Base-by-base conservation (phyloP, 1,140 invertebrate species). In the Pogonus chalceus region DNA sequence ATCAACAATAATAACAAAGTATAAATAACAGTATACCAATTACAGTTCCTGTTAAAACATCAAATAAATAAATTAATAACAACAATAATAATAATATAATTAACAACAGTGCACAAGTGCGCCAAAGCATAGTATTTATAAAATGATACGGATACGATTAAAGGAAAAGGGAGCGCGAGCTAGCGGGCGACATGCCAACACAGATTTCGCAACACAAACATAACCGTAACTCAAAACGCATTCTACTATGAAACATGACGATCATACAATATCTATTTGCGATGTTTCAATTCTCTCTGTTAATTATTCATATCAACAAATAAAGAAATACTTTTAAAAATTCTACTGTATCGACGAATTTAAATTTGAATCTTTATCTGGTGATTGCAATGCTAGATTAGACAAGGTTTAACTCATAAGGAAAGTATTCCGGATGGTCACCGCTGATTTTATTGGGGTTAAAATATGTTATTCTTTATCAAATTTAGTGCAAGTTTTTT, bases 1-100 rank as follows among this genome's bases (percentile, higher is more conserved):
- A 43, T 35, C 23, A 49, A 49, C 24, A 22, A n/a, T 18, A 48
- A 55, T 22, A 55, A 20, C 21, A 48, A 49, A 31, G 12, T 14
- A 54, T n/a, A 54, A 37, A 53, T 39, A 54, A 31, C 14, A 31
- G 14, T 48, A 31, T 48, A 35, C 48, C 12, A 39, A 56, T 31
- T 10, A 43, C 37, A 43, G 18, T 12, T 43, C 37, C 37, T 43
- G 37, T 43, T 18, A 43, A n/a, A 43, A 43, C 37, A 43, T 43
- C 37, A 43, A 43, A 43, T 12, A 31, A n/a, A 31, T 31, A 14
- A 31, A 31, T 31, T 4, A 31, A 7, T 31, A 31, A 31, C 4
- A 31, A 31, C 26, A 31, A 9, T n/a, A n/a, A n/a, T n/a, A n/a
- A n/a, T 10, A 16, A 43, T 43, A 31, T 43, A 43, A 43, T n/a